Percentiles rank a stretch among this genome's conserved stretches.
phyloP scores from a whole-genome alignment of 1,140 invertebrate genomes.

The Drosophila lini region DNA sequence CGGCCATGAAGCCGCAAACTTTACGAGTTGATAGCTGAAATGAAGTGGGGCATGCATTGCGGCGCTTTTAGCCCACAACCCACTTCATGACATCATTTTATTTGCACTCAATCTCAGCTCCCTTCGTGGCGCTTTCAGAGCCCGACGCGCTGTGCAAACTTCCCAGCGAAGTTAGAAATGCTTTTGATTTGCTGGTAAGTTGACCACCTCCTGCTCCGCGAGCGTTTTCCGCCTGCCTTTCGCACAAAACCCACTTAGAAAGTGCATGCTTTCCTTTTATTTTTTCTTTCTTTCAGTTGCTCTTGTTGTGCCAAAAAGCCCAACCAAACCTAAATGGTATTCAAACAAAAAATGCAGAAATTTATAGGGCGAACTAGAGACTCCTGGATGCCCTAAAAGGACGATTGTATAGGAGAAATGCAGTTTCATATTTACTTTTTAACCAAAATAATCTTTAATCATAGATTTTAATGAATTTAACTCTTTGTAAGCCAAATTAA shows the following conservation, averaged over 20 bases:
- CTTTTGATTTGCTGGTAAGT: constrained; percentile 69
- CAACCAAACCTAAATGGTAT: constrained; percentile 44
- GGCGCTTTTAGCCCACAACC: constrained; percentile 46
- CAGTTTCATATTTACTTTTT: not conserved
- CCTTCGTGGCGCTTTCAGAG: constrained; percentile 34
- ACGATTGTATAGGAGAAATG: not conserved
- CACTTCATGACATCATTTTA: constrained; percentile 81
- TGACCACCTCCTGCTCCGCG: constrained; percentile 33
- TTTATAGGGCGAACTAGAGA: not conserved
- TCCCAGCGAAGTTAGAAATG: constrained; percentile 67
- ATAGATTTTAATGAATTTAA: too few species aligned
- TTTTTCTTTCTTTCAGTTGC: constrained; percentile 15
- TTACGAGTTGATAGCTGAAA: constrained; percentile 81
- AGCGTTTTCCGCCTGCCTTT: constrained; percentile 25
- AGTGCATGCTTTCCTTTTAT: constrained; percentile 40
- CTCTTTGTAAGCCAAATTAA: too few species aligned
- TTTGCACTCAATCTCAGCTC: constrained; percentile 79
- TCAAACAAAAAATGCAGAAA: constrained; percentile 43
- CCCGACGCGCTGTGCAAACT: constrained; percentile 51
- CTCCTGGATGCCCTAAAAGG: constrained; percentile 22
- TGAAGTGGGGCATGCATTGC: constrained; percentile 78
- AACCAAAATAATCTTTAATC: not conserved
- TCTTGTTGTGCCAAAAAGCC: constrained; percentile 33
- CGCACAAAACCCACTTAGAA: constrained; percentile 43
- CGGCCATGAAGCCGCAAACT: constrained; percentile 76